Percentiles rank a stretch among this genome's conserved stretches.
Evolutionary conservation across 37 sponge, comb jelly and placozoan genomes (phyloP).

Genomic region (Ephydatia muelleri): DNA sequence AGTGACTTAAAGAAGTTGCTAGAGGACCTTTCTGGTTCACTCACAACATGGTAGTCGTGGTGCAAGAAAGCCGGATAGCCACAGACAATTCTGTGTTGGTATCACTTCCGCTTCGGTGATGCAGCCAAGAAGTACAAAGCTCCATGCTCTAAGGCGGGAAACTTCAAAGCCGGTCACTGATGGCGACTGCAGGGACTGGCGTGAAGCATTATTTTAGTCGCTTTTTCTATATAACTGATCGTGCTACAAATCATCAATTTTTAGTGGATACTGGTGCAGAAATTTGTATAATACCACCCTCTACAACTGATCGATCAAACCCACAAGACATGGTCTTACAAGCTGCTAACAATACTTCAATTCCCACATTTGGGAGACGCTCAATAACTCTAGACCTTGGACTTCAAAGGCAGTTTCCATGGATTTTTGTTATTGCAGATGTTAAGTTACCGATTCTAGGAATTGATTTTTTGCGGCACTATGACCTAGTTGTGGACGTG

Average conservation of each 20-base stretch:
- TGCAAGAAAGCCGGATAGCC: background rate
- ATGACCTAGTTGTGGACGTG: slow-evolving; percentile 11
- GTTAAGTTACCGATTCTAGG: slow-evolving; percentile 28
- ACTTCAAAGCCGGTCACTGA: background rate
- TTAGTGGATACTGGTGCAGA: slow-evolving; percentile 17
- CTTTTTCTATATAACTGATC: background rate
- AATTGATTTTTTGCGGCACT: slow-evolving; percentile 28
- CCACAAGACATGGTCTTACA: slow-evolving; percentile 6
- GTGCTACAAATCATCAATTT: background rate
- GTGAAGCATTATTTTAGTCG: background rate
- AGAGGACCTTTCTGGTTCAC: too few species aligned
- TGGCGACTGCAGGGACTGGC: slow-evolving; percentile 7
- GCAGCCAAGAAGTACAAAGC: slow-evolving; percentile 8
- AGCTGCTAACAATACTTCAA: slow-evolving; percentile 23
- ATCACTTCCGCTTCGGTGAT: slow-evolving; percentile 14
- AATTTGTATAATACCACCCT: slow-evolving; percentile 14
- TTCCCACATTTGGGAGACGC: slow-evolving; percentile 12
- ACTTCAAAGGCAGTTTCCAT: slow-evolving; percentile 26
- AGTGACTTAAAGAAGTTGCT: too few species aligned
- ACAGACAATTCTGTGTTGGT: slow-evolving; percentile 4
- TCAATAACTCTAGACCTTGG: slow-evolving; percentile 37
- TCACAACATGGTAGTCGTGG: too few species aligned
- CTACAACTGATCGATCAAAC: slow-evolving; percentile 5
- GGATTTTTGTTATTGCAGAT: slow-evolving; percentile 46
- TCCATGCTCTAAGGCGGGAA: slow-evolving; percentile 28